Conservation (phyloP, 2,113 vertebrate species). For the Bubo blakistoni region DNA sequence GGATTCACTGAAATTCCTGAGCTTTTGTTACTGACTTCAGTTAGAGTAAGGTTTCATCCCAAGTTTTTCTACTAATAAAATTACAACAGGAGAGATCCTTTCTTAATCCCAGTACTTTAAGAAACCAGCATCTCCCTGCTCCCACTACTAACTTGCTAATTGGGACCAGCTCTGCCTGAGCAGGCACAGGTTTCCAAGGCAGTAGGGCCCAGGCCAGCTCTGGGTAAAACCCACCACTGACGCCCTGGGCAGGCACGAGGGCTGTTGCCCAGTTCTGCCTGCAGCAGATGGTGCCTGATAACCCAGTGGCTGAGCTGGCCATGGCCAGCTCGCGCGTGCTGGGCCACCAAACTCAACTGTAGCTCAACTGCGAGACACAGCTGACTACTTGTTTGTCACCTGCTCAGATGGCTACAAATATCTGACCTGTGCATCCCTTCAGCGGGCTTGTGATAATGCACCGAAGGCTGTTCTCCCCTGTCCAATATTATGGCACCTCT, state of each 20-base stretch:
- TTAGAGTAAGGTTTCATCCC: neutral
- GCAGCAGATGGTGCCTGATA: neutral
- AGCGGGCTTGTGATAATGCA: neutral
- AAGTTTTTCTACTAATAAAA: neutral
- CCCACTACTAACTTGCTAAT: neutral
- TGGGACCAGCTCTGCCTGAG: fast-evolving
- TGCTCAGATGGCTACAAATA: neutral
- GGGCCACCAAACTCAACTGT: neutral
- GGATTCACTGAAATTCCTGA: neutral
- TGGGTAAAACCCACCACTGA: neutral
- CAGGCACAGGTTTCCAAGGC: neutral
- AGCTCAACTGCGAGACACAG: neutral
- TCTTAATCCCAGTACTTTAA: neutral
- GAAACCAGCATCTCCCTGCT: neutral
- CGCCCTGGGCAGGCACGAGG: fast-evolving
- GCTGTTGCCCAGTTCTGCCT: neutral
- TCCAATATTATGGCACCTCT: neutral
- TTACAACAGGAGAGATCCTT: neutral
- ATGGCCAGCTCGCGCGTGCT: neutral
- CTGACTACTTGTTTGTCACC: neutral
- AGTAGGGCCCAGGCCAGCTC: neutral
- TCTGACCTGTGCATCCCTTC: neutral
- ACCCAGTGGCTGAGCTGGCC: neutral
- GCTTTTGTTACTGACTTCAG: neutral
- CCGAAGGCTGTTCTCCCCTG: neutral